phyloP scores from a whole-genome alignment of 2,888 invertebrate genomes.

The Hedya salicella region DNA sequence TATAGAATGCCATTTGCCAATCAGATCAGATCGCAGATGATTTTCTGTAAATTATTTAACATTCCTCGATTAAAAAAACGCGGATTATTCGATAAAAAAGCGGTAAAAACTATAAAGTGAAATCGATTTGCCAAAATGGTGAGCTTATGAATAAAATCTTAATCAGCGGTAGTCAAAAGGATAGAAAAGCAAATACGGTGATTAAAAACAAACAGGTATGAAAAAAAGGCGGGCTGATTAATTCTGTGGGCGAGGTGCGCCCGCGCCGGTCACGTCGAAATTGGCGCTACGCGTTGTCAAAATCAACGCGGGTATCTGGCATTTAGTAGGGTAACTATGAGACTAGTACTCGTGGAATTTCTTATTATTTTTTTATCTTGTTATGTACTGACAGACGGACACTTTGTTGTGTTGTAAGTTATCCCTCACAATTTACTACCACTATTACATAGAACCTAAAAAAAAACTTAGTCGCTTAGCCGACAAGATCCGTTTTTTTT shows the following conservation, averaged over 20 bases:
- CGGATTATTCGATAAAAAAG: slow-evolving; percentile 22
- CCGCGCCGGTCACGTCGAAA: slow-evolving; percentile 59
- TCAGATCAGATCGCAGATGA: slow-evolving; percentile 37
- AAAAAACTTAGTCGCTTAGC: no score
- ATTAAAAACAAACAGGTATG: slow-evolving; percentile 78
- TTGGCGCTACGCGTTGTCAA: slow-evolving; percentile 73
- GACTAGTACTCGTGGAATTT: neutral
- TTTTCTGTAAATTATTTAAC: slow-evolving; percentile 26
- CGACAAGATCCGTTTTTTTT: no score
- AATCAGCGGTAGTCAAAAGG: slow-evolving; percentile 74
- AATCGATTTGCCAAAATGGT: slow-evolving; percentile 57
- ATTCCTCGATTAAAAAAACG: slow-evolving; percentile 23
- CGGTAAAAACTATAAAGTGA: slow-evolving; percentile 35
- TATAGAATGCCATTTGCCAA: slow-evolving; percentile 58
- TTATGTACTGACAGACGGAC: no score
- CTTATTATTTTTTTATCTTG: no score
- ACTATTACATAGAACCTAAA: no score
- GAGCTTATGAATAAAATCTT: slow-evolving; percentile 82
- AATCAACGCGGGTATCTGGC: slow-evolving; percentile 68
- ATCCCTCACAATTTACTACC: no score
- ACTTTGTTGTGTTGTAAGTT: no score
- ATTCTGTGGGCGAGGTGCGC: slow-evolving; percentile 70
- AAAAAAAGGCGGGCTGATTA: slow-evolving; percentile 81
- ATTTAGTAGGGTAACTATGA: slow-evolving; percentile 57
- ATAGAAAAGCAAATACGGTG: slow-evolving; percentile 67